phyloP scores from a whole-genome alignment of 2,888 invertebrate species.

The Athalia cordata region DNA sequence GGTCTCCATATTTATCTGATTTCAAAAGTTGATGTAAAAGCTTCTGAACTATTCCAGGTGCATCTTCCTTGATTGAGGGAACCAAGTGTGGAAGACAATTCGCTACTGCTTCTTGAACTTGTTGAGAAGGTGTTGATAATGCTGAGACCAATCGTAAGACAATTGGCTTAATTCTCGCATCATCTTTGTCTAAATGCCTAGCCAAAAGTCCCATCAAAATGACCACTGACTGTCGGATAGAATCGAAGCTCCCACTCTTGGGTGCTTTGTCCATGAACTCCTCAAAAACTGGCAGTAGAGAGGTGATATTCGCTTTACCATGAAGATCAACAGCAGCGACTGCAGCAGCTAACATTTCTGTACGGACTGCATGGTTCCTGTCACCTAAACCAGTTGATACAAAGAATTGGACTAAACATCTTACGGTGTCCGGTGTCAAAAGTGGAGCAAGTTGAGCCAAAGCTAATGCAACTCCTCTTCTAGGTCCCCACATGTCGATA shows the following conservation, averaged over 20 bases:
- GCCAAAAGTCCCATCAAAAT: conserved; percentile 98
- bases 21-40: conserved; percentile 91
- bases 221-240: conserved; percentile 96
- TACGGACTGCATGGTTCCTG: conserved; percentile 86
- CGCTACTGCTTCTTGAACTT: conserved; percentile 98
- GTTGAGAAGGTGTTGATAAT: conserved; percentile 96
- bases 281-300: conserved; percentile 93
- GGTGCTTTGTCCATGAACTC: conserved; percentile 95
- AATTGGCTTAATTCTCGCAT: conserved; percentile 94
- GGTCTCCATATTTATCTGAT: conserved; percentile 93
- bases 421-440: conserved; percentile 81
- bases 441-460: conserved; percentile 87
- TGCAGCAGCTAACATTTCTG: conserved; percentile 96
- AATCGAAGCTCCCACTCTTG: conserved; percentile 91
- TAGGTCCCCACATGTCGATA: conserved; percentile 92
- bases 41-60: conserved; percentile 90
- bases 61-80: conserved; percentile 93
- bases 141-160: conserved; percentile 92
- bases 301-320: conserved; percentile 84
- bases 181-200: conserved; percentile 94
- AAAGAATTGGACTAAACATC: conserved; percentile 85
- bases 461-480: conserved; percentile 91
- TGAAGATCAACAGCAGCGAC: conserved; percentile 92
- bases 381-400: conserved; percentile 92
- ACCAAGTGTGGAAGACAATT: conserved; percentile 96